Conservation (phyloP, 2,113 vertebrate species). For the Syngnathus floridae region DNA sequence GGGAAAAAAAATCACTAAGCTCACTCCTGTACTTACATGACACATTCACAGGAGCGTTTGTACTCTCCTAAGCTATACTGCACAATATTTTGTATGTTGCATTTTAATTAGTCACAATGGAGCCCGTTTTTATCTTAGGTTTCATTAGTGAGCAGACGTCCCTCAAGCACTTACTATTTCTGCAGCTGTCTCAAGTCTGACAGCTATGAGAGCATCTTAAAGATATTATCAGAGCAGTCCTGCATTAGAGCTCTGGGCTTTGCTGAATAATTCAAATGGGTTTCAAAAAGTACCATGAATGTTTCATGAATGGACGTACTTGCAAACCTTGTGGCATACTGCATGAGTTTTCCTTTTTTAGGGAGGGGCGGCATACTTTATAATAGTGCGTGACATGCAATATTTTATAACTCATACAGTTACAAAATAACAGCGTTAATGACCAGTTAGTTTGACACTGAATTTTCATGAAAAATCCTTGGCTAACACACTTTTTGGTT, state of each 20-base stretch:
- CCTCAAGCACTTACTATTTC: constrained; percentile 22
- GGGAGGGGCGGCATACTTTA: not conserved
- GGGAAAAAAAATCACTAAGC: too few relatives aligned
- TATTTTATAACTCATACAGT: not conserved
- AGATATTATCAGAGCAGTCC: constrained; percentile 46
- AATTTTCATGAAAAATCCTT: not conserved
- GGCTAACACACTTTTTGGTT: not conserved
- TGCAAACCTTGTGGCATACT: constrained; percentile 22
- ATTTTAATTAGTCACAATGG: constrained; percentile 5
- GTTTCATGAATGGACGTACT: constrained; percentile 41
- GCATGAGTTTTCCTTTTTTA: constrained; percentile 20
- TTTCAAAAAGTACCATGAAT: constrained; percentile 56
- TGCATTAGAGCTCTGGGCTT: constrained; percentile 53
- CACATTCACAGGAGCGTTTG: not conserved
- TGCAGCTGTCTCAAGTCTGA: constrained; percentile 41
- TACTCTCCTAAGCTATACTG: not conserved
- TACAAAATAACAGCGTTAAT: not conserved
- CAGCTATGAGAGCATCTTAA: constrained; percentile 45
- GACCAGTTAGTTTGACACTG: not conserved
- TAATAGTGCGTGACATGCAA: not conserved
- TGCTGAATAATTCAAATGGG: constrained; percentile 60
- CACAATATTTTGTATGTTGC: not conserved
- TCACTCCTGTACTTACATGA: not conserved
- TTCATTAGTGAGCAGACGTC: constrained; percentile 22
- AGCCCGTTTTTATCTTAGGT: not conserved